phyloP scores from a whole-genome alignment of 2,888 invertebrate species.

The Temnothorax rugatulus region DNA sequence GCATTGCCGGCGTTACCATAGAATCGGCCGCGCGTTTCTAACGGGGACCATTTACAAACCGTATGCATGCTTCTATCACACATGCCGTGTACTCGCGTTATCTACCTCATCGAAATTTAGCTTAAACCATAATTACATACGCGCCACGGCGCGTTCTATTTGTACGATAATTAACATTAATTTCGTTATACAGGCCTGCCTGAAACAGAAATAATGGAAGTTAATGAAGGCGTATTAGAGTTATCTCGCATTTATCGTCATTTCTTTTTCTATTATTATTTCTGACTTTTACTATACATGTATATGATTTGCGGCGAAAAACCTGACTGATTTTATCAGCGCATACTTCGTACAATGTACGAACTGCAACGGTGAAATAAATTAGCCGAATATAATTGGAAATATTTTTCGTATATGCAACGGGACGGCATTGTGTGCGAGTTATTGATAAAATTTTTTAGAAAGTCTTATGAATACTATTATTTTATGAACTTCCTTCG shows the following conservation, averaged over 20 bases:
- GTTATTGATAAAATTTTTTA: slow-evolving; percentile 15
- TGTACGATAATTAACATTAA: slow-evolving; percentile 44
- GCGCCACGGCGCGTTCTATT: slow-evolving; percentile 13
- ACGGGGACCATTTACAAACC: slow-evolving; percentile 43
- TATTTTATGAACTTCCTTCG: slow-evolving; percentile 27
- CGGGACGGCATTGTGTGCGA: background rate
- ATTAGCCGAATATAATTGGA: slow-evolving; percentile 22
- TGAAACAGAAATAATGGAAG: slow-evolving; percentile 13
- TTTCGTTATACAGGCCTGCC: background rate
- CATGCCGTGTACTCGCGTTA: slow-evolving; percentile 59
- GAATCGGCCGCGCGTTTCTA: slow-evolving; percentile 54
- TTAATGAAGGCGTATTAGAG: background rate
- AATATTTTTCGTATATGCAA: slow-evolving; percentile 7
- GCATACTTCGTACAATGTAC: background rate
- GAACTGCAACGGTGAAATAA: background rate
- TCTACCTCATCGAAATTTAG: slow-evolving; percentile 71
- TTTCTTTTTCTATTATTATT: slow-evolving; percentile 4
- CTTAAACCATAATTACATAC: slow-evolving; percentile 48
- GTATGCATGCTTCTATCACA: slow-evolving; percentile 59
- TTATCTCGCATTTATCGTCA: background rate
- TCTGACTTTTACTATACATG: background rate
- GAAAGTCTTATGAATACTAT: slow-evolving; percentile 1
- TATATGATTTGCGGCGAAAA: slow-evolving; percentile 2
- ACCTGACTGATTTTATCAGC: background rate
- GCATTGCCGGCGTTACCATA: slow-evolving; percentile 59